These are phyloP conservation scores for Dromas ardeola DNA, from an alignment of 2,113 vertebrate species.

Conservation along the genomic window DNA sequence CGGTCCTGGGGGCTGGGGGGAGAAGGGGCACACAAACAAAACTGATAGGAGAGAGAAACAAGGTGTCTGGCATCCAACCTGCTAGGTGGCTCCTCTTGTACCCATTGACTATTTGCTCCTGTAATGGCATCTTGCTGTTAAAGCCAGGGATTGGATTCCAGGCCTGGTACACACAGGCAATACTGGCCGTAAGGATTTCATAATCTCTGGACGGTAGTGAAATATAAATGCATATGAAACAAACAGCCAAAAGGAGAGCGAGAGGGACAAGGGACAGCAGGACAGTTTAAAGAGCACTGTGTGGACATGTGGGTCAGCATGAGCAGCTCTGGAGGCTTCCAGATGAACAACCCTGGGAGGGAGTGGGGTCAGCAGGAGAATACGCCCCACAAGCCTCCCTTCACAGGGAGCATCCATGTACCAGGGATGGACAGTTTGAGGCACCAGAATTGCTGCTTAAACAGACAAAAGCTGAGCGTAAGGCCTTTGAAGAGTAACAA, in stretches of 20 bases:
- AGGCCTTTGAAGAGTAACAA: neutral
- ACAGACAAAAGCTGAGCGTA: neutral
- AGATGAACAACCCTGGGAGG: neutral
- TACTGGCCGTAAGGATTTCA: neutral
- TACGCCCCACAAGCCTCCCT: neutral
- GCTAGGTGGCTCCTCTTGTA: neutral
- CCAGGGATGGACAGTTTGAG: neutral
- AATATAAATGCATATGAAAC: neutral
- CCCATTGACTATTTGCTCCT: neutral
- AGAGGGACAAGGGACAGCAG: neutral
- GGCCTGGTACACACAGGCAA: neutral
- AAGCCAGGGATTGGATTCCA: neutral
- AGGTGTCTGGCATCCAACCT: neutral
- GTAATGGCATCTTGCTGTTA: neutral
- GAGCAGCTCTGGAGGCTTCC: neutral
- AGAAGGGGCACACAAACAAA: neutral
- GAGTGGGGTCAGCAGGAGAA: neutral
- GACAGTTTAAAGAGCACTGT: neutral
- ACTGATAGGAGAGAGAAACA: neutral
- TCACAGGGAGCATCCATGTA: neutral
- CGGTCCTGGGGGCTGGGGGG: accelerated
- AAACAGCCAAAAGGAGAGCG: neutral
- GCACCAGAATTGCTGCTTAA: neutral
- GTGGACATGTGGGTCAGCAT: accelerated
- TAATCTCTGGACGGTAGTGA: neutral